Evolutionary conservation across 2,797 vertebrate genomes (phyloP), one percentile per base, ranked within the genome.

Genomic region (Rhinella marina): DNA sequence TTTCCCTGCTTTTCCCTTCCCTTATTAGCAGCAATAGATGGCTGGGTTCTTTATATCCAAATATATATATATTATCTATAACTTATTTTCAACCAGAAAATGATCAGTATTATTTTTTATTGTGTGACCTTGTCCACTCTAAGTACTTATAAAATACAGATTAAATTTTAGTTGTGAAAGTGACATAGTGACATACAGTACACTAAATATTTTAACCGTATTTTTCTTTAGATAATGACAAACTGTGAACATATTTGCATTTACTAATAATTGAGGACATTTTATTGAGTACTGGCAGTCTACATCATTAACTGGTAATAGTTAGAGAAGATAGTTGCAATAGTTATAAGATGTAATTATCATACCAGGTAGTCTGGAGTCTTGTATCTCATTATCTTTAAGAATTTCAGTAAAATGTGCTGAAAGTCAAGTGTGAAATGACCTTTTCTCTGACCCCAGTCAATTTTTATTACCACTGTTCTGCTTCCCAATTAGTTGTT

Each of bases 401-500:
- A 17, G 72, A 50, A 85, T 62, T 62, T n/a, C 83, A 23, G 41
- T 19, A 62, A 54, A 61, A 85, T 85, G n/a, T 62, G 25, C 14
- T 50, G 23, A 25, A 77, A 48, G 52, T 27, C 32, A 85, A 76
- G 32, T 50, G 70, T 32, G 57, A 85, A 77, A 50, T 61, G 41
- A 61, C 72, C 72, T 77, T 76, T 85, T 64, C 72, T 76, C 83
- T 62, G 70, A 41, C 72, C 32, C 21, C 17, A 85, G 83, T 77
- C 83, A 76, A 73, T 85, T 76, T 85, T 50, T 76, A 85, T 76
- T 85, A 64, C 72, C 21, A 56, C 14, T 61, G 23, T 85, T 29
- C 57, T 61, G 75, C 72, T 85, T 64, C 77, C 32, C 57, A 85
- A 85, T 85, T 76, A 85, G 72, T 29, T 75, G 81, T 62, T 50